Conservation (phyloP, 2,797 vertebrate genomes). For the Smutsia gigantea region DNA sequence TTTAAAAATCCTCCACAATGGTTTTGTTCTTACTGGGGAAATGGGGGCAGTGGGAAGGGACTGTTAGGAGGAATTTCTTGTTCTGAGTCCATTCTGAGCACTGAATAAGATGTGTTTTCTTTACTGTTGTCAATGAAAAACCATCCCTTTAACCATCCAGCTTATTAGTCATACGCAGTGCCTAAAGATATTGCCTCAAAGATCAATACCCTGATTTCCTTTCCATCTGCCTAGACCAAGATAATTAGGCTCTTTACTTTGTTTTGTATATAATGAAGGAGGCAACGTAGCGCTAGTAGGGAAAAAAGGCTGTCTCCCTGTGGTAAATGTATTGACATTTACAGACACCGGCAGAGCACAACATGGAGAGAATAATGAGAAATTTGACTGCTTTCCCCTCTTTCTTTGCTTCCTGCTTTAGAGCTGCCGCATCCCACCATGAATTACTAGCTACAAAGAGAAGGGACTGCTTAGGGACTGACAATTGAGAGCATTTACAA, state of each 20-base stretch:
- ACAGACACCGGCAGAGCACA: constrained; percentile 72
- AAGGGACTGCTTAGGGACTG: constrained; percentile 82
- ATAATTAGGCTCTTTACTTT: constrained; percentile 83
- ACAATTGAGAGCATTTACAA: constrained; percentile 86
- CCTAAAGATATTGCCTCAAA: constrained; percentile 78
- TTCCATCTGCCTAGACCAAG: constrained; percentile 79
- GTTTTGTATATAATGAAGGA: constrained; percentile 83
- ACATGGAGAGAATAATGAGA: constrained; percentile 81
- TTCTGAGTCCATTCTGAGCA: neutral
- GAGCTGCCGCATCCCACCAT: constrained; percentile 75
- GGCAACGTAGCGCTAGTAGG: constrained; percentile 67
- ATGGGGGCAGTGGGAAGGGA: neutral
- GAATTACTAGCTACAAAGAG: constrained; percentile 84
- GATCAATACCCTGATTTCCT: constrained; percentile 85
- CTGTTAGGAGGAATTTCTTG: neutral
- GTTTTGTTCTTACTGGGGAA: neutral
- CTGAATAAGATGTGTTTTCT: constrained; percentile 53
- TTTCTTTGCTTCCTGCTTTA: constrained; percentile 60
- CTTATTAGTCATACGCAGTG: constrained; percentile 72
- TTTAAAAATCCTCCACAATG: neutral
- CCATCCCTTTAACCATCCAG: constrained; percentile 53
- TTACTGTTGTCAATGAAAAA: constrained; percentile 66
- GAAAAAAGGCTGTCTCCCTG: constrained; percentile 82
- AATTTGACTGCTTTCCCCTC: constrained; percentile 77
- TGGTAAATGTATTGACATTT: constrained; percentile 86